phyloP scores from a whole-genome alignment of 2,797 vertebrate species.

The Xenopus petersii region DNA sequence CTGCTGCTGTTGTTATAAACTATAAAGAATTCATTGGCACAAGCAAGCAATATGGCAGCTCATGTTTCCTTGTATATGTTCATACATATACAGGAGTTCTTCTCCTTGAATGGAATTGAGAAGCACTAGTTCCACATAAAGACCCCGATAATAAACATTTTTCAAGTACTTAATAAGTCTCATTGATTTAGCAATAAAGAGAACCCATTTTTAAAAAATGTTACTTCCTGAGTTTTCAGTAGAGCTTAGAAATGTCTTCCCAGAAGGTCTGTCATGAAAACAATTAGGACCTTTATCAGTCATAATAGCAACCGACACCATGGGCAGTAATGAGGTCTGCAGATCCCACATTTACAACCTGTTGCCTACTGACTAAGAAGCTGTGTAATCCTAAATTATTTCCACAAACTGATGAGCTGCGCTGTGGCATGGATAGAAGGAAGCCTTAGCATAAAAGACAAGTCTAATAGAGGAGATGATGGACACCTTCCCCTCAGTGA shows the following conservation, averaged over 20 bases:
- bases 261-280: conserved; percentile 40
- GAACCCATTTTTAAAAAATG: background rate
- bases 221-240: background rate
- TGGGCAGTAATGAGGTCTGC: conserved; percentile 49
- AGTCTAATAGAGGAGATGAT: conserved; percentile 49
- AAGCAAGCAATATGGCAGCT: too few species aligned
- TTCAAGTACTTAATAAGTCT: too few species aligned
- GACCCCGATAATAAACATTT: too few species aligned
- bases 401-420: conserved; percentile 48
- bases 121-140: too few species aligned
- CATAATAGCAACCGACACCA: conserved; percentile 19
- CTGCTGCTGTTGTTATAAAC: too few species aligned
- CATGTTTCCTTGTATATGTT: too few species aligned
- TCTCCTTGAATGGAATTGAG: too few species aligned
- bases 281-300: conserved; percentile 43
- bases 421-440: conserved; percentile 49
- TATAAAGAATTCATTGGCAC: too few species aligned
- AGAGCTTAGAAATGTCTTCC: conserved; percentile 3
- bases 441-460: conserved; percentile 46
- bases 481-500: conserved; percentile 44
- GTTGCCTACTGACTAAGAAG: conserved; percentile 50
- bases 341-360: conserved; percentile 46
- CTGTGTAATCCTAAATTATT: conserved; percentile 49
- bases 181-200: background rate
- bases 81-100: too few species aligned